Conservation (phyloP, 2,113 vertebrate species). For the Macquaria australasica region DNA sequence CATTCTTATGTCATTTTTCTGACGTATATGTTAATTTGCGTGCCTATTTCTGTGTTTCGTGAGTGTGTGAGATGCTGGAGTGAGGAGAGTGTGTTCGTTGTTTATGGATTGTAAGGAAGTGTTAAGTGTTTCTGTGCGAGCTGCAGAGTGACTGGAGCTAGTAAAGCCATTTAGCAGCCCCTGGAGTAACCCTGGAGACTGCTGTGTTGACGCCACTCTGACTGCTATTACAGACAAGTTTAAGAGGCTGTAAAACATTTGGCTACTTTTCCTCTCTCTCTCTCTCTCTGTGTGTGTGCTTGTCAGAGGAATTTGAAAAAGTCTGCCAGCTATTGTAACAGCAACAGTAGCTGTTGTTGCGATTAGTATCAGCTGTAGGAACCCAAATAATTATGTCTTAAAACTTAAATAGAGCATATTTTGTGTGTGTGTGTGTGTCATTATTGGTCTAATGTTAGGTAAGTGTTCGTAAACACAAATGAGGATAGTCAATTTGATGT, state of each 20-base stretch:
- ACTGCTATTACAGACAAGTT: slow-evolving; percentile 83
- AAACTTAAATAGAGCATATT: slow-evolving; percentile 47
- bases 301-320: slow-evolving; percentile 64
- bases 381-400: slow-evolving; percentile 56
- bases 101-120: slow-evolving; percentile 80
- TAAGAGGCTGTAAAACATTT: slow-evolving; percentile 84
- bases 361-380: slow-evolving; percentile 57
- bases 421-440: not conserved
- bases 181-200: slow-evolving; percentile 79
- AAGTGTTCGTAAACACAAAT: slow-evolving; percentile 50
- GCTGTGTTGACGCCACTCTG: slow-evolving; percentile 82
- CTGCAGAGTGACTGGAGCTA: slow-evolving; percentile 79
- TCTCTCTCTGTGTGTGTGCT: slow-evolving; percentile 12
- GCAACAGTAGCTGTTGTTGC: slow-evolving; percentile 54
- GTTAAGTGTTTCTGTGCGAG: slow-evolving; percentile 79
- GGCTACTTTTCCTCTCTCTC: slow-evolving; percentile 71
- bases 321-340: slow-evolving; percentile 72
- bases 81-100: slow-evolving; percentile 59
- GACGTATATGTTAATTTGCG: not conserved
- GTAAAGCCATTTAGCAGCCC: slow-evolving; percentile 82
- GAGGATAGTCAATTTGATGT: slow-evolving; percentile 44
- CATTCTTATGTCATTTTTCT: slow-evolving; percentile 6
- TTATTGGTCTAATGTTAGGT: slow-evolving; percentile 43
- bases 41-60: slow-evolving; percentile 16
- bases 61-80: slow-evolving; percentile 34